Evolutionary conservation across 2,113 vertebrate species (phyloP).

Genomic region (Cryptomyrus ogoouensis): DNA sequence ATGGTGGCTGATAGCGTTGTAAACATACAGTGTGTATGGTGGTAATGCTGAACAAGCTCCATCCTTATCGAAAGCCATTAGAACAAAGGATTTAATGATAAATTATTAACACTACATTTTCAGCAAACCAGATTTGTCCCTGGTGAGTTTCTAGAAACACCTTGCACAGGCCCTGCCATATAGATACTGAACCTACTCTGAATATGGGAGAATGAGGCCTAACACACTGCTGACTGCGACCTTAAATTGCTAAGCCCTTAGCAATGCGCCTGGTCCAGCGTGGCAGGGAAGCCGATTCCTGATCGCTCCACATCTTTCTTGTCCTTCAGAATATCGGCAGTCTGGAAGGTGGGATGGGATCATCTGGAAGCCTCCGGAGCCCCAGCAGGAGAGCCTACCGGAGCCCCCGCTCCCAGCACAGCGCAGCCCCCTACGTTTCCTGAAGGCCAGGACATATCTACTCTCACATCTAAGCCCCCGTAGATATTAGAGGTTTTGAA

Average conservation of each 20-base stretch:
- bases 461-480: not conserved
- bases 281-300: not conserved
- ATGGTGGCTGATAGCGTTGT: not conserved
- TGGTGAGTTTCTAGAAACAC: not conserved
- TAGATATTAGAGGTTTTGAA: constrained; percentile 15
- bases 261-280: not conserved
- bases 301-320: not conserved
- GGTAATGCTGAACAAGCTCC: not conserved
- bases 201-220: not conserved
- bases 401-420: not conserved
- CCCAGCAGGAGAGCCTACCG: not conserved
- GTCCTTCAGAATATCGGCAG: not conserved
- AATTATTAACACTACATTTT: not conserved
- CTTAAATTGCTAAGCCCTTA: not conserved
- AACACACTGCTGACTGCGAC: not conserved
- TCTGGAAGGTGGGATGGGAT: not conserved
- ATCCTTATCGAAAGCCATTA: not conserved
- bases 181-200: not conserved
- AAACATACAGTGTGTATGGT: not conserved
- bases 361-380: not conserved
- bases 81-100: not conserved
- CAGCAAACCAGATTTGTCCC: not conserved
- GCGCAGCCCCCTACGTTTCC: not conserved
- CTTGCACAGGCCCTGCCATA: not conserved
- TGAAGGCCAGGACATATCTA: not conserved